A percentile compares a stretch with the other conserved stretches of the same genome.
These are phyloP conservation scores for Typhlichthys eigenmanni DNA, from an alignment of 2,797 vertebrate genomes.

Conservation along the genomic window DNA sequence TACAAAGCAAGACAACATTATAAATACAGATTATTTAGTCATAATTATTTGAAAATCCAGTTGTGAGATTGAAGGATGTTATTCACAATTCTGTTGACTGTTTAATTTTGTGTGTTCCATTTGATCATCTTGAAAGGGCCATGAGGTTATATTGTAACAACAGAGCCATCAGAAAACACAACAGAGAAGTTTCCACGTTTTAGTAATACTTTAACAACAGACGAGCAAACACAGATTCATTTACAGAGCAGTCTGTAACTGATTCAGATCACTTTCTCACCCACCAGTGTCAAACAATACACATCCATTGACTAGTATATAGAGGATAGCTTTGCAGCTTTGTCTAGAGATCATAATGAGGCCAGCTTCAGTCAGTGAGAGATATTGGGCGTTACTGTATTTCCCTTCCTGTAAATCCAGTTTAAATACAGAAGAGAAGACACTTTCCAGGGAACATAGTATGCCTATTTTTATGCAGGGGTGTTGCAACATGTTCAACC, in stretches of 20 bases:
- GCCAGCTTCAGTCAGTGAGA: constrained; percentile 42
- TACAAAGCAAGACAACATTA: constrained; percentile 5
- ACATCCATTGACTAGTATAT: constrained; percentile 84
- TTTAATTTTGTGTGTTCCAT: constrained; percentile 88
- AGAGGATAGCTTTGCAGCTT: constrained; percentile 81
- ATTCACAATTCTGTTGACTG: constrained; percentile 35
- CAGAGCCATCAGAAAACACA: constrained; percentile 82
- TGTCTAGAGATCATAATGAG: constrained; percentile 56
- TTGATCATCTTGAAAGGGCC: constrained; percentile 78
- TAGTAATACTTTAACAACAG: constrained; percentile 90
- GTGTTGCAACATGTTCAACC: too few relatives aligned
- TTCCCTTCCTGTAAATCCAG: constrained; percentile 47
- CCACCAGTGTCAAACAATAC: constrained; percentile 82
- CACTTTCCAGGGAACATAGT: background rate
- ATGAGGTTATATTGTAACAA: constrained; percentile 48
- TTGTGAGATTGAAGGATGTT: background rate
- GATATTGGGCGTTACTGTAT: constrained; percentile 37
- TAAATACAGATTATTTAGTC: background rate
- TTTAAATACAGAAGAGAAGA: constrained; percentile 32
- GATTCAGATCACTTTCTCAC: constrained; percentile 79
- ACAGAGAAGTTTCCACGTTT: constrained; percentile 84
- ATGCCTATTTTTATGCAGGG: background rate
- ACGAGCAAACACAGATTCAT: constrained; percentile 82
- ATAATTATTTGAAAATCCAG: background rate
- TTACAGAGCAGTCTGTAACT: constrained; percentile 76